Percentiles rank a stretch among this genome's conserved stretches.
Conservation (phyloP, 2,113 vertebrate species). For the Thalassoma bifasciatum region DNA sequence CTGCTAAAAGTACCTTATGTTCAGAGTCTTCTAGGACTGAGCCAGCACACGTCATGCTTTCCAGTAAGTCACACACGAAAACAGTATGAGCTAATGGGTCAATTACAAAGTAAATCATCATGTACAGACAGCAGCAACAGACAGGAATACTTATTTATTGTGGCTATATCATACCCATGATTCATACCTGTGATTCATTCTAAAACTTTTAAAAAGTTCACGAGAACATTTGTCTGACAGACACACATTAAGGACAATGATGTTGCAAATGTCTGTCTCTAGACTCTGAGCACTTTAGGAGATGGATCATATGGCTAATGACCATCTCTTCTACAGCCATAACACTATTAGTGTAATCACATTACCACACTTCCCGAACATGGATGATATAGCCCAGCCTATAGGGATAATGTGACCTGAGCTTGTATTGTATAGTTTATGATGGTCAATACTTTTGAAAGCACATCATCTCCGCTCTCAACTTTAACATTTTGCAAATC, state of each 20-base stretch:
- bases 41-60: too few species aligned
- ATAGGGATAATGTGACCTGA: neutral
- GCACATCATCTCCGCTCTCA: slow-evolving; percentile 5
- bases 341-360: slow-evolving; percentile 54
- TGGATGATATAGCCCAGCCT: slow-evolving; percentile 33
- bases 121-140: too few species aligned
- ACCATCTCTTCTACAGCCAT: slow-evolving; percentile 39
- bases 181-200: too few species aligned
- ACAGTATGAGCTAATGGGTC: too few species aligned
- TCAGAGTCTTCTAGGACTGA: too few species aligned
- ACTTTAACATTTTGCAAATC: slow-evolving; percentile 6
- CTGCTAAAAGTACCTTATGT: too few species aligned
- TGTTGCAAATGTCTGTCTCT: slow-evolving; percentile 1
- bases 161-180: too few species aligned
- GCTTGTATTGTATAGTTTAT: slow-evolving; percentile 8
- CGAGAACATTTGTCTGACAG: neutral
- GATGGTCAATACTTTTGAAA: slow-evolving; percentile 36
- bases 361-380: slow-evolving; percentile 55
- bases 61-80: too few species aligned
- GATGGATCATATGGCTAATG: slow-evolving; percentile 27
- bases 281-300: neutral
- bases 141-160: too few species aligned
- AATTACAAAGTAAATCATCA: too few species aligned
- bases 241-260: neutral
- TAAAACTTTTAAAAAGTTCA: slow-evolving; percentile 1